phyloP scores from a whole-genome alignment of 2,113 vertebrate genomes.

The Chaenogobius annularis region DNA sequence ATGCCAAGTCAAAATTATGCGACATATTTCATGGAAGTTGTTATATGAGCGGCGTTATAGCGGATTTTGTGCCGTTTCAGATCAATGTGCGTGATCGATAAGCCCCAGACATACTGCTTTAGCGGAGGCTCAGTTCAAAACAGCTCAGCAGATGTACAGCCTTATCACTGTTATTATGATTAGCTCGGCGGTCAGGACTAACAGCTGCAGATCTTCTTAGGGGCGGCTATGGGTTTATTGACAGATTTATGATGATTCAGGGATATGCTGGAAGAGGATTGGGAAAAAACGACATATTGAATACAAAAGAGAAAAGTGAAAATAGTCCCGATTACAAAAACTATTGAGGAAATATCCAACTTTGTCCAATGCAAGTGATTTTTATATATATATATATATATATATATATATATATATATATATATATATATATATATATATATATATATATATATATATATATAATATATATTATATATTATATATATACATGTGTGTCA shows the following conservation, averaged over 20 bases:
- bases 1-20: conserved; percentile 42
- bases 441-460: no score
- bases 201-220: conserved; percentile 49
- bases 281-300: conserved; percentile 40
- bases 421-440: no score
- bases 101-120: conserved; percentile 44
- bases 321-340: no score
- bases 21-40: conserved; percentile 18
- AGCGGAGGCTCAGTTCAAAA: conserved; percentile 32
- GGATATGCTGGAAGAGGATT: conserved; percentile 67
- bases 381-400: no score
- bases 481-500: no score
- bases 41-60: background rate
- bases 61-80: conserved; percentile 5
- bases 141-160: conserved; percentile 38
- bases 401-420: no score
- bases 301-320: background rate
- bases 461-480: no score
- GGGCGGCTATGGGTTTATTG: conserved; percentile 66
- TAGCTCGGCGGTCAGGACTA: conserved; percentile 39
- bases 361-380: no score
- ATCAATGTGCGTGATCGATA: conserved; percentile 66
- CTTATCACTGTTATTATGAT: conserved; percentile 25
- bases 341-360: no score
- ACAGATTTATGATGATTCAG: conserved; percentile 60